Base-by-base conservation (phyloP, 2,888 invertebrate genomes). In the Eupithecia abbreviata region DNA sequence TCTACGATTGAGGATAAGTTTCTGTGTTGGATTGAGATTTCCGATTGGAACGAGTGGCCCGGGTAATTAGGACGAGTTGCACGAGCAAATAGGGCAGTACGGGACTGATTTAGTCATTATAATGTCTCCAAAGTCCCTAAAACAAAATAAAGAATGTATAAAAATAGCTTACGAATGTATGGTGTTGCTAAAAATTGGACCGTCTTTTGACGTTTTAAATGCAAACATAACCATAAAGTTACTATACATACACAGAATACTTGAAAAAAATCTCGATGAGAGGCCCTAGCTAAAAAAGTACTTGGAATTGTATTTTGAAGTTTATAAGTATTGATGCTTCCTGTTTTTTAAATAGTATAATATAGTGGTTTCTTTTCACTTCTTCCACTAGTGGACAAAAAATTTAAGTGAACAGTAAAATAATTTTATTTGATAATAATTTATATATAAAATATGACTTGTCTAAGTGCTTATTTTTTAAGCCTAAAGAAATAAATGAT, bases 41-140 rank as follows among this genome's bases (percentile, higher is more conserved):
- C 18, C 42, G 70, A 71, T 42, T 55, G 13, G 55, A 15, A 43
- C 55, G 15, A 45, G 13, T 72, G 15, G 15, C 3, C 7, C 13
- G 18, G 65, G 43, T 5, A 58, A 62, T 18, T 58, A 62, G 45
- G 45, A 62, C 71, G 45, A 71, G 43, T 71, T 58, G 4, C 18
- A 10, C 30, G 10, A 62, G 0, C 2, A 13, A 55, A 66, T 30
- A 12, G 62, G 30, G 30, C 58, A 62, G 30, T 30, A 30, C 30
- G 30, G 30, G 30, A 30, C 30, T 30, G 30, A 30, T 30, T 30
- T 30, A 30, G 30, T 30, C 30, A 30, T 30, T 30, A 30, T 30
- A 30, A 30, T 30, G 30, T 1, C 30, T 30, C 30, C 30, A 30
- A 30, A 30, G 30, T 30, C 30, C 30, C 30, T 30, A 30, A 30